Conservation (phyloP, 2,888 invertebrate species). For the Nomada ruficornis region DNA sequence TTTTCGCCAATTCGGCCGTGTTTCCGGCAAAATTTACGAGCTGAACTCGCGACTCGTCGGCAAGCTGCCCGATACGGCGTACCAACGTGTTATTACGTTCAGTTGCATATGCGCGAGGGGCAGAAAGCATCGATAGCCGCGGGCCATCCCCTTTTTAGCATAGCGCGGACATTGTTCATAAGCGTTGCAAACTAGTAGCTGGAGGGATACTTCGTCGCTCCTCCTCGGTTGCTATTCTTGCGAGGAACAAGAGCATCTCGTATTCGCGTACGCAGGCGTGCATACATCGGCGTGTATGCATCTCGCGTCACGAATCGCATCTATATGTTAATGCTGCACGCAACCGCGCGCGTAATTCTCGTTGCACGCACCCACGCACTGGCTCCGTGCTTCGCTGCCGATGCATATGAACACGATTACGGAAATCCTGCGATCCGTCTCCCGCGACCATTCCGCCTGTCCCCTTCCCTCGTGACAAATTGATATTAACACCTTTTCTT, state of each 20-base stretch:
- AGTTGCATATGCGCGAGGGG: slow-evolving; percentile 14
- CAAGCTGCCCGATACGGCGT: slow-evolving; percentile 29
- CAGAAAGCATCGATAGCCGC: slow-evolving; percentile 42
- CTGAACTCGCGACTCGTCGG: slow-evolving; percentile 21
- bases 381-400: slow-evolving; percentile 11
- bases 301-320: slow-evolving; percentile 79
- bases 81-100: slow-evolving; percentile 48
- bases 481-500: slow-evolving; percentile 17
- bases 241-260: slow-evolving; percentile 42
- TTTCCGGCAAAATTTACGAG: slow-evolving; percentile 30
- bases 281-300: slow-evolving; percentile 55
- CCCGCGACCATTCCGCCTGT: not conserved
- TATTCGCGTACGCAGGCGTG: slow-evolving; percentile 24
- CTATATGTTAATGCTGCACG: slow-evolving; percentile 79
- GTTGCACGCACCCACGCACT: slow-evolving; percentile 59
- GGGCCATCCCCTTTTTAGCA: slow-evolving; percentile 39
- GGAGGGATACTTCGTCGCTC: slow-evolving; percentile 34
- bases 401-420: slow-evolving; percentile 35
- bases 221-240: slow-evolving; percentile 28
- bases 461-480: slow-evolving; percentile 14
- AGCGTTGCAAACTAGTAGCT: slow-evolving; percentile 63
- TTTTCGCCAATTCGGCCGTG: not conserved
- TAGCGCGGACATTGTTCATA: slow-evolving; percentile 53
- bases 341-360: slow-evolving; percentile 74
- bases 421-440: slow-evolving; percentile 41